phyloP scores from a whole-genome alignment of 2,797 vertebrate genomes.

The Epinephelus awoara region DNA sequence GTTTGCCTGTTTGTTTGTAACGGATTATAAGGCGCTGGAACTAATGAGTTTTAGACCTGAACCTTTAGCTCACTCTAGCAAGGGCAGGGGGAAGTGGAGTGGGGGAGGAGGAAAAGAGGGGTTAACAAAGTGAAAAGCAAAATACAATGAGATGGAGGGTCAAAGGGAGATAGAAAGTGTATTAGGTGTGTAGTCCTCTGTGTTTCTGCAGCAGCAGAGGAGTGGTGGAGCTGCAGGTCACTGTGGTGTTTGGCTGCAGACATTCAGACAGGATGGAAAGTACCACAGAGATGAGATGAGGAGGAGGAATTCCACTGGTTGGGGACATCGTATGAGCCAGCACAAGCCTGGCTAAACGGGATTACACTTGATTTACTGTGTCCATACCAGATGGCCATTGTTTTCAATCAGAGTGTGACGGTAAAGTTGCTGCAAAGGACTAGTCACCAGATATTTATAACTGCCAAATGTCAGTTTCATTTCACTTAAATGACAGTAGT shows the following conservation, averaged over 20 bases:
- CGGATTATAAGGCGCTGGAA: conserved; percentile 72
- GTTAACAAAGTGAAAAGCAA: neutral
- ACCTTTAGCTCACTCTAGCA: conserved; percentile 28
- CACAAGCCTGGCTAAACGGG: conserved; percentile 13
- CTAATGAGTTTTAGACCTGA: conserved; percentile 72
- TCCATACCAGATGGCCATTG: conserved; percentile 10
- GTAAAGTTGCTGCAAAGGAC: neutral
- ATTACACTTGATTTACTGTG: conserved; percentile 20
- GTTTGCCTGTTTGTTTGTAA: conserved; percentile 79
- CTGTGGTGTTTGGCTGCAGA: conserved; percentile 17
- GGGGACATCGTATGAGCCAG: neutral
- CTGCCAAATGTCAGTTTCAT: neutral
- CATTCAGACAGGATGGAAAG: neutral
- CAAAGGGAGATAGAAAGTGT: neutral
- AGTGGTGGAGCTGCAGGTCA: neutral
- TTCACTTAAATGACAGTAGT: neutral
- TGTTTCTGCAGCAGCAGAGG: neutral
- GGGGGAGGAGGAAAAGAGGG: too few relatives aligned
- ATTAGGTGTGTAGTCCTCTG: neutral
- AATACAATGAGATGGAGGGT: conserved; percentile 5
- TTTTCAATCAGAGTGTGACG: conserved; percentile 28
- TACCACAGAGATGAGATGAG: neutral
- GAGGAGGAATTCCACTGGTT: conserved; percentile 10
- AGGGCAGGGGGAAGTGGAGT: neutral
- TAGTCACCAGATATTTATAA: neutral